phyloP scores from a whole-genome alignment of 2,797 vertebrate genomes.

The Poeciliopsis paucimaculata region DNA sequence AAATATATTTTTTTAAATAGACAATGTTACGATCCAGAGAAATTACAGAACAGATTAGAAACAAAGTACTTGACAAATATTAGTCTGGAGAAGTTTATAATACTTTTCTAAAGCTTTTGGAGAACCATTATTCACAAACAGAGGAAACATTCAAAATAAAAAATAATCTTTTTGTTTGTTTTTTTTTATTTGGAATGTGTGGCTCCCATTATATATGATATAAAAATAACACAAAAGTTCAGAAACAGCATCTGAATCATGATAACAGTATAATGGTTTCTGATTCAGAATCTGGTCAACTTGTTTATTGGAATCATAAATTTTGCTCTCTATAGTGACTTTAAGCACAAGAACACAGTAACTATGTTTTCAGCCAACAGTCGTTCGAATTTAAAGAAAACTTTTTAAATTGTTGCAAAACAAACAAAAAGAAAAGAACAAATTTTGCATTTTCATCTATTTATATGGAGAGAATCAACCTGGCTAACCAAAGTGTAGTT shows the following conservation, averaged over 20 bases:
- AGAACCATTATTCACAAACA: not conserved
- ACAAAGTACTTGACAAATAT: not conserved
- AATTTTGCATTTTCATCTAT: no score
- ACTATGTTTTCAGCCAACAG: no score
- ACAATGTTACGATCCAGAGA: not conserved
- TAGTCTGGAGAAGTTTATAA: not conserved
- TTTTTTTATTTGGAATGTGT: not conserved
- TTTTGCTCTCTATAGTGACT: not conserved
- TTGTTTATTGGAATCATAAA: not conserved
- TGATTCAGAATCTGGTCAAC: not conserved
- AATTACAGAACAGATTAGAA: not conserved
- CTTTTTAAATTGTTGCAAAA: no score
- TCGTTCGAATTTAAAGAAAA: no score
- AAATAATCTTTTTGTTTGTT: not conserved
- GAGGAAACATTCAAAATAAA: not conserved
- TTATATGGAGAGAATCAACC: no score
- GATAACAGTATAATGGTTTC: not conserved
- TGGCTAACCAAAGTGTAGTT: no score
- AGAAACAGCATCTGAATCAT: not conserved
- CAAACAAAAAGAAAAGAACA: fast-evolving
- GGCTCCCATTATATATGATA: not conserved
- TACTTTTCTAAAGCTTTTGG: not conserved
- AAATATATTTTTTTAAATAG: not conserved
- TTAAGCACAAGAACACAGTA: not conserved
- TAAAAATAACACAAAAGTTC: not conserved